Base-by-base conservation (phyloP, 2,797 vertebrate species). In the Eurystomus glaucurus region DNA sequence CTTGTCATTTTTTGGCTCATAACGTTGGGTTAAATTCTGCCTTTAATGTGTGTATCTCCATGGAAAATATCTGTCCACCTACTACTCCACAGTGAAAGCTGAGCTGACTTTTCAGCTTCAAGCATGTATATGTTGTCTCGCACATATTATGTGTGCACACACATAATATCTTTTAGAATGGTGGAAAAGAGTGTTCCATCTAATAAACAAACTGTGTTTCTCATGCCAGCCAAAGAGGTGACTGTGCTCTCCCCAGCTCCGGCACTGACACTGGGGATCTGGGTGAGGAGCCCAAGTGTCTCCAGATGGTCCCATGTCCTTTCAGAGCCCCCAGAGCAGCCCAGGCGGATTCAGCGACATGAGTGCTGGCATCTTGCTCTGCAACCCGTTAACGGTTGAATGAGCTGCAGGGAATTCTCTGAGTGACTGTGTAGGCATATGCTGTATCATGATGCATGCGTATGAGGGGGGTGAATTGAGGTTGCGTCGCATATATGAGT, bases 261-360 rank as follows among this genome's bases (percentile, higher is more conserved):
- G 0, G 10, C 28, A 19, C 31, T 1, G 1, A 0, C 5, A 2
- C 4, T 0, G 8, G 35, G 69, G 58, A 11, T 23, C 16, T 35
- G 57, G 37, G 21, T 37, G 46, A 57, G 55, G 45, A n/a, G 37
- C 43, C 31, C 11, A 21, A 46, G 5, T 14, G 7, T 2, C 35
- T 68, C 52, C 62, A 28, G 45, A 11, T 21, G 50, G 28, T 8
- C 57, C 61, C 23, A 2, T 0, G 8, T 13, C 8, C 45, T 35
- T 21, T 8, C 43, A 11, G 31, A 62, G 23, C n/a, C n/a, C 25
- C 58, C 14, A 4, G 2, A 29, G 4, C 14, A 45, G 35, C 60
- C n/a, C 4, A 0, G 61, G 88, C 28, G n/a, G 55, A 37, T 2
- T 17, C 39, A 48, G 64, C 0, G 2, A 26, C 8, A 0, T 0